Evolutionary conservation across 2,113 vertebrate species (phyloP), one percentile per base, ranked within the genome.

Genomic region (Benitochromis conjunctus): DNA sequence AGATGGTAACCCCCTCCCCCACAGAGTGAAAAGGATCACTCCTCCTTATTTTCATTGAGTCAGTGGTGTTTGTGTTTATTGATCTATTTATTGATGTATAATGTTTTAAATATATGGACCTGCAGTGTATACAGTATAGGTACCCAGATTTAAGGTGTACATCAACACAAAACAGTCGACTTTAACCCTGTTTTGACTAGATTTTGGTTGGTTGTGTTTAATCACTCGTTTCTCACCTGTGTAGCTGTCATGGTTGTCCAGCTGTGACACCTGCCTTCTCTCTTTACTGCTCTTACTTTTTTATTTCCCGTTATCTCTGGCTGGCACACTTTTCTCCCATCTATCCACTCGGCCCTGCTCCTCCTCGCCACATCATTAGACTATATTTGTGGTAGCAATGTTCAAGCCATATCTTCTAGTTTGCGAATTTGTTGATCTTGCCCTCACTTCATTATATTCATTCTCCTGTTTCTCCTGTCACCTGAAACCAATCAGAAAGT

Each of bases 51-150:
- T 60, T 18, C 1, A 36, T 9, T 36, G 31, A 62, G 34, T 7
- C 34, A 21, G 0, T 12, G n/a, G 34, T 38, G 60, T 31, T 66
- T 66, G 4, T 64, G 19, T 10, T 0, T 64, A 38, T 64, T 38
- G 60, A 64, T 64, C 34, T 8, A 7, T 64, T 64, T 64, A 21
- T 10, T 64, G 60, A 38, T 38, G 60, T 64, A 8, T 64, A 9
- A 8, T 12, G n/a, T 66, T 66, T 66, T 21, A 0, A 66, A 7
- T 66, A 66, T 41, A 14, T 41, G 62, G 0, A 66, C 0, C 34
- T 66, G 62, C 34, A 64, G 60, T 64, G 6, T 38, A 13, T 21
- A 38, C 0, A 64, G 0, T 64, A 38, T 8, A 64, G 6, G 60
- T 7, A 38, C 34, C 60, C 34, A 36, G 60, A 64, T 64, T 64